Conservation (phyloP, 2,797 vertebrate genomes). For the Sternarchorhynchus goeldii region DNA sequence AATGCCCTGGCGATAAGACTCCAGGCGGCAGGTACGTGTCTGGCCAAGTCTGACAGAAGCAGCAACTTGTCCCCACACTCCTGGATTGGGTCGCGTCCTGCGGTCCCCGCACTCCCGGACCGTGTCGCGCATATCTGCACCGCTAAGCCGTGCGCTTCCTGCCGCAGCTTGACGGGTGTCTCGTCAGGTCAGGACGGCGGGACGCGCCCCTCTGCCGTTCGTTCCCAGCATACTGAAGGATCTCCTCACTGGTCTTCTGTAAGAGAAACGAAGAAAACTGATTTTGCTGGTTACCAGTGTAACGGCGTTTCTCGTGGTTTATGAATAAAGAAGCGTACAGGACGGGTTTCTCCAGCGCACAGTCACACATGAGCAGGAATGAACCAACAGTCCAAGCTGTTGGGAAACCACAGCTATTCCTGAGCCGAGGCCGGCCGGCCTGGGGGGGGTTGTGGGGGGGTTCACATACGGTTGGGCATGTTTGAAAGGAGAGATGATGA, state of each 20-base stretch:
- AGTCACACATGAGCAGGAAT: not conserved
- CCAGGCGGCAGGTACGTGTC: constrained; percentile 72
- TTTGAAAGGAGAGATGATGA: not conserved
- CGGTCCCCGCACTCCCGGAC: too few relatives aligned
- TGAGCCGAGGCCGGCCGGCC: not conserved
- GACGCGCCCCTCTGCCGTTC: too few relatives aligned
- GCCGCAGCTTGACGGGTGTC: too few relatives aligned
- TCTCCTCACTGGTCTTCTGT: too few relatives aligned
- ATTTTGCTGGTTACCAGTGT: too few relatives aligned
- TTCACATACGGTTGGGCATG: not conserved
- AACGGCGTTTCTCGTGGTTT: not conserved
- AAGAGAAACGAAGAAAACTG: too few relatives aligned
- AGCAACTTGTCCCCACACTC: constrained; percentile 43
- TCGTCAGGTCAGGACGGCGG: too few relatives aligned
- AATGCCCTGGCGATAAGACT: constrained; percentile 78
- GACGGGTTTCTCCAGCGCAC: not conserved
- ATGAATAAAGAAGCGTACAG: not conserved
- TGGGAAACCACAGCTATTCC: constrained; percentile 5
- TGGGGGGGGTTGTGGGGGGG: not conserved
- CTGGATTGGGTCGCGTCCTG: constrained; percentile 17
- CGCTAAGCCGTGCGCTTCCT: too few relatives aligned
- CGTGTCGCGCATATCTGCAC: too few relatives aligned
- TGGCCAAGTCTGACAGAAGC: constrained; percentile 70
- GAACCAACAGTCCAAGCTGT: not conserved
- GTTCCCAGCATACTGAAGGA: too few relatives aligned